phyloP scores from a whole-genome alignment of 2,888 invertebrate species.

The Acleris literana region DNA sequence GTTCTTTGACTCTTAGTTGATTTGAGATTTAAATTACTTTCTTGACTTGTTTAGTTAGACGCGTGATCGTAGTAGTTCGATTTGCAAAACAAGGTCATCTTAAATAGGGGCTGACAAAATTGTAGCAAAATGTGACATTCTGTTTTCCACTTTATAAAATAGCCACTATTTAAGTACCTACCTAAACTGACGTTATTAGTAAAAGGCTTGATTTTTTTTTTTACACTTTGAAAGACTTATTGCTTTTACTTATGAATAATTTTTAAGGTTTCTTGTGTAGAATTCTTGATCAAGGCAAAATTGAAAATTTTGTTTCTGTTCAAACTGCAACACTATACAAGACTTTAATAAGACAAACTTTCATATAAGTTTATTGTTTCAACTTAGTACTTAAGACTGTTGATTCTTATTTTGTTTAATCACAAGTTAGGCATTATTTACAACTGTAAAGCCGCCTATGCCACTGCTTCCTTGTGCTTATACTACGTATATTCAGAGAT shows the following conservation, averaged over 20 bases:
- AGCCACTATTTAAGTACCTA: neutral
- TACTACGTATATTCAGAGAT: constrained; percentile 76
- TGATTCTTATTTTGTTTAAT: constrained; percentile 39
- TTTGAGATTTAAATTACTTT: constrained; percentile 25
- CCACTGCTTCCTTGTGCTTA: constrained; percentile 77
- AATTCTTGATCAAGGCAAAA: neutral
- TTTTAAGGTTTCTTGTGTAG: no score
- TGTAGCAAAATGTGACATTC: constrained; percentile 13
- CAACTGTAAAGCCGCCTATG: constrained; percentile 60
- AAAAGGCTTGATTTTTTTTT: neutral
- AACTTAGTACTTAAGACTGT: constrained; percentile 22
- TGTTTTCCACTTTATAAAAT: neutral
- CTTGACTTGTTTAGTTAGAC: constrained; percentile 40
- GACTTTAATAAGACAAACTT: constrained; percentile 3
- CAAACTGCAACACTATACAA: neutral
- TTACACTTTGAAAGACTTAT: neutral
- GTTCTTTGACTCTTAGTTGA: constrained; percentile 14
- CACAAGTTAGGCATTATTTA: constrained; percentile 55
- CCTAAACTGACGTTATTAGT: neutral
- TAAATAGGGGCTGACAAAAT: constrained; percentile 9
- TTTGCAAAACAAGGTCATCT: constrained; percentile 1
- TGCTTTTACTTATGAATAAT: neutral
- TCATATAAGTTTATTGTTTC: constrained; percentile 26
- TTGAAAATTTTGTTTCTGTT: neutral
- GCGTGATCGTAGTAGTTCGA: constrained; percentile 41